Base-by-base conservation (phyloP, 2,797 vertebrate genomes). In the Helostoma temminkii region DNA sequence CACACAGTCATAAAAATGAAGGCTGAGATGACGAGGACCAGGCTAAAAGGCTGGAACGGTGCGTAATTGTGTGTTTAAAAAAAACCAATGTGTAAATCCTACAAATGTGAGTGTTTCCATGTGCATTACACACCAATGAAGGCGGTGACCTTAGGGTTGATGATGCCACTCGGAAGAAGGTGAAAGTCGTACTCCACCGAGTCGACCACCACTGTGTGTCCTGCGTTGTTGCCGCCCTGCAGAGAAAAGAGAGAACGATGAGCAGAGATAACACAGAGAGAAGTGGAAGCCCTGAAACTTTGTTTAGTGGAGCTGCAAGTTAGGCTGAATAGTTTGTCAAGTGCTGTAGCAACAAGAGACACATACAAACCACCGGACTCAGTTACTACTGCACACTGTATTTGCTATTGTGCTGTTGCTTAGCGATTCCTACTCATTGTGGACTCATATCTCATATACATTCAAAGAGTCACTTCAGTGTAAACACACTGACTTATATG, bases 141-240 rank as follows among this genome's bases (percentile, higher is more conserved):
- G 30, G 96, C 96, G 22, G 94, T 98, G 86, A 95, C 96, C 63
- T 97, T 97, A 67, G 96, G 97, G 91, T 99, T 98, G 93, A 99
- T 99, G 93, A 99, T 99, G 85, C 98, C 98, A 88, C 98, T 99
- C 81, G 98, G 98, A 71, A 99, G 93, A 83, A 99, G 97, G 91
- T 99, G 98, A 82, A 99, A 99, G 86, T 99, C 95, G 73, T 99
- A 99, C 76, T 99, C 98, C 71, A 99, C 96, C 18, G 96, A 96
- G 93, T 96, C 97, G 18, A 99, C 97, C 80, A 99, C 98, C 81
- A 99, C 97, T 0, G 98, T 99, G 92, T 99, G 98, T 10, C 97
- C 97, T 12, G 98, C 98, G 80, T 99, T 99, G 93, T 99, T 99
- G 48, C 98, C 98, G 74, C 98, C 98, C 98, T 98, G 81, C 39